A percentile compares a stretch with the other conserved stretches of the same genome.
phyloP scores from a whole-genome alignment of 2,797 vertebrate genomes.

The Masticophis lateralis region DNA sequence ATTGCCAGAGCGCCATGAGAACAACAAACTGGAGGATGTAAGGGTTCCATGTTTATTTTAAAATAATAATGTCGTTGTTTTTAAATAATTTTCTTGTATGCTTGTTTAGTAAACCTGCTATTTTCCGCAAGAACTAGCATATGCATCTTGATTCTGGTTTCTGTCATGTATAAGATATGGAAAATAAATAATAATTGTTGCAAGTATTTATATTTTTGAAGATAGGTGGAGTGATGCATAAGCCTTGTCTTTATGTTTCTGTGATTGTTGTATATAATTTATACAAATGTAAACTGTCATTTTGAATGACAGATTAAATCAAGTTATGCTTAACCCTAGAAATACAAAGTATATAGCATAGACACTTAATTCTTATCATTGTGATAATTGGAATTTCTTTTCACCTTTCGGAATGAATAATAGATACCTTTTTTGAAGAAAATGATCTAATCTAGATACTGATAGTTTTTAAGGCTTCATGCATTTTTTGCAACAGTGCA shows the following conservation, averaged over 20 bases:
- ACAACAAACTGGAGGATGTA: slow-evolving; percentile 89
- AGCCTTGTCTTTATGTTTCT: not conserved
- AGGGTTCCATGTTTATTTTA: slow-evolving; percentile 41
- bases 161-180: not conserved
- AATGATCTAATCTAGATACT: not conserved
- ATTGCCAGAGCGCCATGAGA: slow-evolving; percentile 86
- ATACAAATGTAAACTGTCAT: not conserved
- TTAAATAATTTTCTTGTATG: not conserved
- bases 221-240: not conserved
- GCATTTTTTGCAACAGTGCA: not conserved
- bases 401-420: not conserved
- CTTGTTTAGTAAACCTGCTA: not conserved
- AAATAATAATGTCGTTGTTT: not conserved
- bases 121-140: not conserved
- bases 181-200: not conserved
- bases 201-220: not conserved
- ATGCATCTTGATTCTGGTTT: not conserved
- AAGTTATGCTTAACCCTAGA: not conserved
- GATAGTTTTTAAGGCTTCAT: not conserved
- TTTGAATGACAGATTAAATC: not conserved
- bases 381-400: not conserved
- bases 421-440: not conserved
- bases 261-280: not conserved
- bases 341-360: not conserved
- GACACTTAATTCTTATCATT: not conserved